Evolutionary conservation across 1,140 invertebrate genomes (phyloP).

Genomic region (Cyphomyrmex costatus): DNA sequence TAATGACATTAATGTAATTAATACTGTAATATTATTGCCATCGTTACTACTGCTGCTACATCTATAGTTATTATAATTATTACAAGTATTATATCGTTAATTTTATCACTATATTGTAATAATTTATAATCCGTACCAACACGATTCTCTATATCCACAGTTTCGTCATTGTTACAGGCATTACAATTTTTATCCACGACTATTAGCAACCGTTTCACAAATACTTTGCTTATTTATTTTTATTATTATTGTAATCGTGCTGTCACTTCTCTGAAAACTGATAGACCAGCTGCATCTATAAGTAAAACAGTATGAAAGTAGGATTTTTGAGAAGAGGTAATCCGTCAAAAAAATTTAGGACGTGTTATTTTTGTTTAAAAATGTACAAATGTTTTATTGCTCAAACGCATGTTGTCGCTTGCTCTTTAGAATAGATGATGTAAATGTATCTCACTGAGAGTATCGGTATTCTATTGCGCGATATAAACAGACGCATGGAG

Average conservation of each 20-base stretch:
- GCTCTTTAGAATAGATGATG: slow-evolving; percentile 59
- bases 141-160: slow-evolving; percentile 66
- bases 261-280: background rate
- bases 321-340: slow-evolving; percentile 13
- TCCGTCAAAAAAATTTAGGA: slow-evolving; percentile 50
- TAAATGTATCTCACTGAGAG: slow-evolving; percentile 49
- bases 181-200: slow-evolving; percentile 63
- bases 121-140: slow-evolving; percentile 76
- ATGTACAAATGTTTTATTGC: slow-evolving; percentile 83
- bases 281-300: slow-evolving; percentile 17
- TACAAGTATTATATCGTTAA: slow-evolving; percentile 81
- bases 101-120: slow-evolving; percentile 76
- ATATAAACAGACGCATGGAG: slow-evolving; percentile 9
- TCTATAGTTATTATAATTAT: slow-evolving; percentile 80
- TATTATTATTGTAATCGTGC: background rate
- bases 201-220: slow-evolving; percentile 25
- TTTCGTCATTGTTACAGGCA: slow-evolving; percentile 67
- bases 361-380: slow-evolving; percentile 70
- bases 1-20: slow-evolving; percentile 82
- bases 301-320: background rate
- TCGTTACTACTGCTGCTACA: slow-evolving; percentile 81
- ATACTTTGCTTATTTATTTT: slow-evolving; percentile 28
- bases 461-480: background rate
- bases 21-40: slow-evolving; percentile 83
- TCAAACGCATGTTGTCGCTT: slow-evolving; percentile 72